A percentile compares a stretch with the other conserved stretches of the same genome.
Evolutionary conservation across 2,113 vertebrate species (phyloP).

Genomic region (Psettodes erumei): DNA sequence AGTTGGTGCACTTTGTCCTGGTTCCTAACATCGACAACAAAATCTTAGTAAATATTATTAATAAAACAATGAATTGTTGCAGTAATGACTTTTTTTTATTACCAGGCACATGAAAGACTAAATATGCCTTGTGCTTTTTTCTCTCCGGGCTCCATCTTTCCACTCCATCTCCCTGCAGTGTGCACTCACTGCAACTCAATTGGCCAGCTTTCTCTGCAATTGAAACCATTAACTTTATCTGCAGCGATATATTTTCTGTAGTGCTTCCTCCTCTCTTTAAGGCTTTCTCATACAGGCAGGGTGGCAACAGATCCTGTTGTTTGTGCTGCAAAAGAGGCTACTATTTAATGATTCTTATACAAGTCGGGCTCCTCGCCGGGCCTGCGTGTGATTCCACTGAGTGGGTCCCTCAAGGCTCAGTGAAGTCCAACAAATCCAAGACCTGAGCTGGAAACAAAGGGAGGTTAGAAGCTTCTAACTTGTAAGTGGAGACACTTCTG

Average conservation of each 20-base stretch:
- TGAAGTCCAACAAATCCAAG: slow-evolving; percentile 4
- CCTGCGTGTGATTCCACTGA: slow-evolving; percentile 21
- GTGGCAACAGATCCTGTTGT: slow-evolving; percentile 4
- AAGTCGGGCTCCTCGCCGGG: slow-evolving; percentile 9
- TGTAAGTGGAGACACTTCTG: not conserved
- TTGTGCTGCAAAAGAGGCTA: slow-evolving; percentile 3
- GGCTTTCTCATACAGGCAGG: not conserved
- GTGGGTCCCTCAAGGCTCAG: slow-evolving; percentile 16
- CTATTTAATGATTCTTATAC: not conserved
- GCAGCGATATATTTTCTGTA: slow-evolving; percentile 49
- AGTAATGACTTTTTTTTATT: slow-evolving; percentile 18
- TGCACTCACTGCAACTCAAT: slow-evolving; percentile 17
- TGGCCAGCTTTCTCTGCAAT: slow-evolving; percentile 37
- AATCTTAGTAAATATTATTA: not conserved
- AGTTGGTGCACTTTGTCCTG: not conserved
- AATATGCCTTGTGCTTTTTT: not conserved
- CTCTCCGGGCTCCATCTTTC: not conserved
- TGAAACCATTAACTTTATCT: slow-evolving; percentile 62
- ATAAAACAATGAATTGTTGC: slow-evolving; percentile 1
- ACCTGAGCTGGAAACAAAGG: not conserved
- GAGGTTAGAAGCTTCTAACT: not conserved
- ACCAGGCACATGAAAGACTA: not conserved
- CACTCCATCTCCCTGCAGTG: slow-evolving; percentile 2
- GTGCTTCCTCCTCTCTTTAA: not conserved
- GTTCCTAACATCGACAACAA: not conserved